Base-by-base conservation (phyloP, 2,888 invertebrate genomes). In the Willowsia nigromaculata region DNA sequence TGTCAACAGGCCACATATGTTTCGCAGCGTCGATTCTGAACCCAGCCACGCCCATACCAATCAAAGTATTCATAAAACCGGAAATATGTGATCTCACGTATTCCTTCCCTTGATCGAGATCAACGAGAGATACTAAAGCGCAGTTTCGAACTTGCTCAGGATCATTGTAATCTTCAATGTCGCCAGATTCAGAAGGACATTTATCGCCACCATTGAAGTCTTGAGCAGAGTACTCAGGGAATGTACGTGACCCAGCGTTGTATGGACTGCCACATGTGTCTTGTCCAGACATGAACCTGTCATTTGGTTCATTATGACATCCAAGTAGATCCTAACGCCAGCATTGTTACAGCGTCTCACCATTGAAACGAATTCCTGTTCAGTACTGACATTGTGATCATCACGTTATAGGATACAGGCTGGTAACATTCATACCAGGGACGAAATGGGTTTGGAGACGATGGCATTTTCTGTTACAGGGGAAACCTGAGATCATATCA, bases 391-490 rank as follows among this genome's bases (percentile, higher is more conserved):
- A 98, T 95, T 0, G 97, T 97, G 0, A 93, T 93, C 62, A 97
- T 94, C 9, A 71, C 81, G 18, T 95, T 94, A 94, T 98, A 98
- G 30, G 97, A 97, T 50, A 97, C 96, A 0, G 97, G 97, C 94
- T 98, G 83, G 94, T 98, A 98, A 22, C 97, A 93, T 93, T 98
- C 97, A 96, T 96, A 98, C 98, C 98, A 98, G 0, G 98, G 97
- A 0, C 96, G 95, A 85, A 85, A 43, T 7, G 88, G 78, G 37
- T 84, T n/a, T 62, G 18, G 33, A 62, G 15, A 96, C 94, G 0
- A 96, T 94, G 50, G 96, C 94, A 93, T 97, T 96, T 93, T 97
- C 97, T 92, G 95, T 96, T 0, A 96, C 95, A 7, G 97, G 97
- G 0, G 97, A 91, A 9, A 87, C 76, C 88, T 90, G 62, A 40